A percentile compares a stretch with the other conserved stretches of the same genome.
These are phyloP conservation scores for Siniperca knerii DNA, from an alignment of 2,113 vertebrate species.

Conservation along the genomic window DNA sequence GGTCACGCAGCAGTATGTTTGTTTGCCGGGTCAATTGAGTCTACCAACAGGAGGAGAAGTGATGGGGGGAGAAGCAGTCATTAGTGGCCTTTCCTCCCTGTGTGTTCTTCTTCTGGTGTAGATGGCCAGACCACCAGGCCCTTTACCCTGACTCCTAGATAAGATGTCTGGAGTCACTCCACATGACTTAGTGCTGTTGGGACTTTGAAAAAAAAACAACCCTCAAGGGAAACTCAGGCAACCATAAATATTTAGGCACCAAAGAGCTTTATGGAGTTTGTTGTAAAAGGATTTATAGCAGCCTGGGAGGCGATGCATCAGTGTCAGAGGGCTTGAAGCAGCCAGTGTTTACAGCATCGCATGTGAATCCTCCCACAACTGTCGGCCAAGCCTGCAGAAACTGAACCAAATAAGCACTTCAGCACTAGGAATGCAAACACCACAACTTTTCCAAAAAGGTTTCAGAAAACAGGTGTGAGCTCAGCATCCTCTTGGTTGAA, in stretches of 20 bases:
- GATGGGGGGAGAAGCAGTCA: constrained; percentile 56
- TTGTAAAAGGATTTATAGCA: constrained; percentile 87
- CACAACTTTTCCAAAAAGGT: constrained; percentile 71
- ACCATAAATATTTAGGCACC: constrained; percentile 88
- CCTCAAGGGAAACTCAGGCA: constrained; percentile 83
- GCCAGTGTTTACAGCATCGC: constrained; percentile 74
- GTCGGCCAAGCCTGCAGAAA: constrained; percentile 57
- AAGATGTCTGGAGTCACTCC: constrained; percentile 82
- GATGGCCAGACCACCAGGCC: constrained; percentile 78
- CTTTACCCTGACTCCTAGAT: constrained; percentile 77
- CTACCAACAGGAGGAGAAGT: constrained; percentile 64
- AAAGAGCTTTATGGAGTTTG: constrained; percentile 87
- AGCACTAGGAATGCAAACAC: constrained; percentile 77
- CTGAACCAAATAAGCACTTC: constrained; percentile 83
- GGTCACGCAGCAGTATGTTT: constrained; percentile 73
- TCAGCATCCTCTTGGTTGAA: constrained; percentile 34
- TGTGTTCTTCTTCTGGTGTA: constrained; percentile 57
- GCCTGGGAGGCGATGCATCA: constrained; percentile 77
- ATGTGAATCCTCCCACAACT: constrained; percentile 70
- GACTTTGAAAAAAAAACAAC: constrained; percentile 82
- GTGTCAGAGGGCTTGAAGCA: constrained; percentile 70
- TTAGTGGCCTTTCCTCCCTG: constrained; percentile 57
- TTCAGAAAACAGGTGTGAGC: constrained; percentile 81
- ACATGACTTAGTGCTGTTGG: constrained; percentile 79
- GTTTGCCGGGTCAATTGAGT: constrained; percentile 79